Conservation (phyloP, 2,888 invertebrate species). For the Agrotis clavis region DNA sequence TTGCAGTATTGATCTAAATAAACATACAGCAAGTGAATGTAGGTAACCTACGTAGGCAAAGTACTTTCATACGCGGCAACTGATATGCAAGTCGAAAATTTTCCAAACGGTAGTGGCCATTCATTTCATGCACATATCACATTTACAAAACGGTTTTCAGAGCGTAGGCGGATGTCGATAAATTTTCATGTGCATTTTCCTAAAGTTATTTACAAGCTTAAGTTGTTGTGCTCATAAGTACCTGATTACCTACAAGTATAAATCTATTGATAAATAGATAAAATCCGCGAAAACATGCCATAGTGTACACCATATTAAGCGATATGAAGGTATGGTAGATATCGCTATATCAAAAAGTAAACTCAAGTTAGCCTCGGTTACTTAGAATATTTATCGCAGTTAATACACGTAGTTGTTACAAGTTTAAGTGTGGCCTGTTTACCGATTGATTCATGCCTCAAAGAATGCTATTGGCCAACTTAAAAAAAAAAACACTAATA, state of each 20-base stretch:
- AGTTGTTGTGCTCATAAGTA: conserved; percentile 38
- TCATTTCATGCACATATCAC: conserved; percentile 11
- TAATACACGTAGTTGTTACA: conserved; percentile 63
- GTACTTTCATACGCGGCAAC: not conserved
- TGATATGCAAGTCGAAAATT: conserved; percentile 32
- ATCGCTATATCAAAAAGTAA: conserved; percentile 82
- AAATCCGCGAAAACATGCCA: conserved; percentile 65
- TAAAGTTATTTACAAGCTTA: conserved; percentile 26
- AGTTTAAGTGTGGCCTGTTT: conserved; percentile 64
- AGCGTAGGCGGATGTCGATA: not conserved
- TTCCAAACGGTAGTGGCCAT: conserved; percentile 8
- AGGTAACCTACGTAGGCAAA: not conserved
- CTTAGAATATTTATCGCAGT: conserved; percentile 78
- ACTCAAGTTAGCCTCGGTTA: conserved; percentile 79
- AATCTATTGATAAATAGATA: conserved; percentile 62
- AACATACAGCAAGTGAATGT: conserved; percentile 4
- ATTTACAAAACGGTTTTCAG: conserved; percentile 23
- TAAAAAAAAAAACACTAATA: conserved; percentile 55
- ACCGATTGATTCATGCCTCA: conserved; percentile 66
- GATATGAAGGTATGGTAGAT: conserved; percentile 65
- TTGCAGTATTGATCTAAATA: conserved; percentile 29
- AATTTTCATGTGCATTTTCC: conserved; percentile 39
- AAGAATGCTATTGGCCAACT: conserved; percentile 57
- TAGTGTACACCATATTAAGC: conserved; percentile 60
- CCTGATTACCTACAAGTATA: conserved; percentile 54